Conservation (phyloP, 2,888 invertebrate genomes). For the Drosophila pseudotakahashii region DNA sequence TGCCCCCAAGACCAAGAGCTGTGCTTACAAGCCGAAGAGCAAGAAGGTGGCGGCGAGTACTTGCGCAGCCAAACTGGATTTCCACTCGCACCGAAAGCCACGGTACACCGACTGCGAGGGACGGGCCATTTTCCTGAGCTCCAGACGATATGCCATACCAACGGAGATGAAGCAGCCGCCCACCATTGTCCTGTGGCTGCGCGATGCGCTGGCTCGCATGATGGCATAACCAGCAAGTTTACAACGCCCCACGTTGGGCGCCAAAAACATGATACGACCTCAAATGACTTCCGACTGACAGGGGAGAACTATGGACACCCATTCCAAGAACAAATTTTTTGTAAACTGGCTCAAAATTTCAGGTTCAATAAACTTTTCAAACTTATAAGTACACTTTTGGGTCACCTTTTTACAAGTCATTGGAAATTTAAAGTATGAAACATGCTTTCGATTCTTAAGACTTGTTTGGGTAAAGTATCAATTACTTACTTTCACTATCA, state of each 20-base stretch:
- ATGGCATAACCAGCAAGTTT: not conserved
- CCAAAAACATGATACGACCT: not conserved
- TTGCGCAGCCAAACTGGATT: not conserved
- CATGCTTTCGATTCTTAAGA: too few relatives aligned
- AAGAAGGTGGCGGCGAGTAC: not conserved
- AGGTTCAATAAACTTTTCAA: conserved; percentile 3
- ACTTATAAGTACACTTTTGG: too few relatives aligned
- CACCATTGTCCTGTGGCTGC: conserved; percentile 63
- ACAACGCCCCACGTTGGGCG: not conserved
- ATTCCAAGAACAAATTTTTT: not conserved
- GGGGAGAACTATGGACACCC: not conserved
- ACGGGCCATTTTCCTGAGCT: conserved; percentile 67
- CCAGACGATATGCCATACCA: conserved; percentile 67
- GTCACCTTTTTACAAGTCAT: too few relatives aligned
- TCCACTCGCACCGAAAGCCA: not conserved
- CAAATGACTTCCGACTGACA: not conserved
- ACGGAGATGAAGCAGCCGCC: conserved; percentile 80
- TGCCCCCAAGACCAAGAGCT: not conserved
- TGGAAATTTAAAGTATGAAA: too few relatives aligned
- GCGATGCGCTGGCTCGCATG: conserved; percentile 35
- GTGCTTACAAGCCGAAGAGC: not conserved
- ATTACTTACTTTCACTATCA: too few relatives aligned
- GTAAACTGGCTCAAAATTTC: not conserved
- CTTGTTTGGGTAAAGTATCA: too few relatives aligned
- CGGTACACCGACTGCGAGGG: conserved; percentile 60